Evolutionary conservation across 2,797 vertebrate species (phyloP), one percentile per base, ranked within the genome.

Genomic region (Pangasius sanitwongsei): DNA sequence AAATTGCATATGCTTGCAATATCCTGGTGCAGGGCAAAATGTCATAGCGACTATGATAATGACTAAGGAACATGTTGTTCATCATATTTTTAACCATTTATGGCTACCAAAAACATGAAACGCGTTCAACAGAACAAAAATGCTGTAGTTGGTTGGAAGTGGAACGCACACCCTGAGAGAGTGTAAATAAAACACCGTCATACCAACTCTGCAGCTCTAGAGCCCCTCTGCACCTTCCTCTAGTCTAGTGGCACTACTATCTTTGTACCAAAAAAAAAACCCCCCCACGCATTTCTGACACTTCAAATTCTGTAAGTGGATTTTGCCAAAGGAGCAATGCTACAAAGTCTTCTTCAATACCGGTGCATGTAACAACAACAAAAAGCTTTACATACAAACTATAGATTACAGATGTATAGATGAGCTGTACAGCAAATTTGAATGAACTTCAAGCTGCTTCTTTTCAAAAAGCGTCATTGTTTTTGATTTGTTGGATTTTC

Each of bases 281-380:
- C 2, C 34, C 37, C 77, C 18, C 88, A 74, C 67, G 44, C 67
- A 86, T 86, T 89, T 89, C 77, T 89, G 69, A 83, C 75, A 89
- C 85, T 86, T 88, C 48, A 86, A 20, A 72, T 89, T 89, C 75
- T 55, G 41, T 50, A 63, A 78, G 28, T 53, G 48, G 48, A 75
- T 80, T 85, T 88, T 72, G 50, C 53, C 16, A 34, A 75, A 53
- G 1, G 6, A 63, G 48, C 88, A 86, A 70, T 81, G 75, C 57
- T 83, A 61, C 37, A 57, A 72, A 20, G n/a, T 82, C 15, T 48
- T n/a, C 15, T 84, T 67, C 55, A 7, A 82, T 37, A 6, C 13
- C 37, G 81, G 59, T 83, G 81, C 81, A 63, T 41, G 4, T 12
- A 80, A 48, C 13, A 81, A 81, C 63, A 37, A 72, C 37, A 74